Percentiles rank a stretch among this genome's conserved stretches.
phyloP scores from a whole-genome alignment of 2,888 invertebrate species.

The Cephalotes varians region DNA sequence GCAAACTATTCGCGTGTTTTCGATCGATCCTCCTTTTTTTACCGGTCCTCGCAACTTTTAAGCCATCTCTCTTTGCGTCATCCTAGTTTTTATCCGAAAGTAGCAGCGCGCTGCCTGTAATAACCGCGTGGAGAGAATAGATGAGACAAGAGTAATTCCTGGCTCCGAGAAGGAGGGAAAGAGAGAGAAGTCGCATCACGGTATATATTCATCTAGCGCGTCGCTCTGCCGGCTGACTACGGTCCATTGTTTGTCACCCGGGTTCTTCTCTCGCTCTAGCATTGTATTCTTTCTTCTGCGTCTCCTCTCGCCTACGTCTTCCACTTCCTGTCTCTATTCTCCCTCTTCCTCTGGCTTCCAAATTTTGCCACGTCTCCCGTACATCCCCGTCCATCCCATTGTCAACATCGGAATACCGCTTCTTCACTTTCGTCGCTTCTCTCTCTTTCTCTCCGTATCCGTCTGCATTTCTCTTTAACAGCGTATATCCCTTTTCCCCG shows the following conservation, averaged over 20 bases:
- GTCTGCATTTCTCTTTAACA: conserved; percentile 15
- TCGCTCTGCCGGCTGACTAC: conserved; percentile 53
- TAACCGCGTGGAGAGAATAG: conserved; percentile 73
- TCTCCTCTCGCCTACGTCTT: conserved; percentile 19
- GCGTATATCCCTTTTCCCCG: conserved; percentile 32
- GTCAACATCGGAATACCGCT: conserved; percentile 48
- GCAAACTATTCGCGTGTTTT: conserved; percentile 51
- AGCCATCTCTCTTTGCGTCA: conserved; percentile 3
- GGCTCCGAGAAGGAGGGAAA: neutral
- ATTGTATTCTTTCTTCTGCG: conserved; percentile 57
- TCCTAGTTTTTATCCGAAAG: conserved; percentile 59
- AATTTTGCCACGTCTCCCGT: conserved; percentile 31
- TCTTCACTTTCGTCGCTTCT: conserved; percentile 11
- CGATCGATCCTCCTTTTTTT: conserved; percentile 60
- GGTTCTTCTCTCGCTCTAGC: conserved; percentile 57
- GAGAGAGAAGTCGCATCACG: conserved; percentile 62
- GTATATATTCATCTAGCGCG: conserved; percentile 67
- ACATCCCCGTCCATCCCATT: neutral
- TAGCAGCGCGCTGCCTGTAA: conserved; percentile 68
- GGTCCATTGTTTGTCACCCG: conserved; percentile 73
- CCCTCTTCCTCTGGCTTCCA: conserved; percentile 1
- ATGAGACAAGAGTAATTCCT: conserved; percentile 70
- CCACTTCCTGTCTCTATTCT: neutral
- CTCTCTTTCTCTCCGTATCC: conserved; percentile 1
- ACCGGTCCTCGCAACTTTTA: conserved; percentile 60